A percentile compares a stretch with the other conserved stretches of the same genome.
Conservation (phyloP, 2,797 vertebrate genomes). For the Psittacula derbiana region DNA sequence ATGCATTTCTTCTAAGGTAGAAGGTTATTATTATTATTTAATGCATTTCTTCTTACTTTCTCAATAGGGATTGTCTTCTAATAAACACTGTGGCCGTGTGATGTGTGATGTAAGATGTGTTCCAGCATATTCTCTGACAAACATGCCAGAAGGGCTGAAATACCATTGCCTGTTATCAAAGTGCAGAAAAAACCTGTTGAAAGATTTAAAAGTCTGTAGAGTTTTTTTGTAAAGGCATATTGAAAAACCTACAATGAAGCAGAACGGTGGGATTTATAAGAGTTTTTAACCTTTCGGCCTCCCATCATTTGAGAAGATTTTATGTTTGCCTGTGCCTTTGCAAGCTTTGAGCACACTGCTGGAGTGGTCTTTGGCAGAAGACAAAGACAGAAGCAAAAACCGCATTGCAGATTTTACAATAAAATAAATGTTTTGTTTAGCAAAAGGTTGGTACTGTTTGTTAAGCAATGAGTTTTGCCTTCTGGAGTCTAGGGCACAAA, state of each 20-base stretch:
- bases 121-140: background rate
- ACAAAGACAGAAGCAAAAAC: background rate
- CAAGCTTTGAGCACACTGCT: background rate
- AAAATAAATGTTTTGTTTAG: background rate
- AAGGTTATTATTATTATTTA: background rate
- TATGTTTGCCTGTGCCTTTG: background rate
- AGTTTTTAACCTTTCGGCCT: background rate
- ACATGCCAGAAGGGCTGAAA: background rate
- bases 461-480: background rate
- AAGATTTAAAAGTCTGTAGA: background rate
- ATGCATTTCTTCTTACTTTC: slow-evolving; percentile 35
- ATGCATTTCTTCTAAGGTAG: slow-evolving; percentile 19
- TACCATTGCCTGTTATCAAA: background rate
- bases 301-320: background rate
- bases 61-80: background rate
- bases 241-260: background rate
- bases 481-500: background rate
- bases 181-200: background rate
- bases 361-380: background rate
- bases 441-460: background rate
- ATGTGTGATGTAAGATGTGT: background rate
- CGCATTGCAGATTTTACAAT: background rate
- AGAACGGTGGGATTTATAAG: background rate
- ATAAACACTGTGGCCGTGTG: background rate
- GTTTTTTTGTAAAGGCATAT: background rate